Percentiles rank a stretch among this genome's conserved stretches.
Conservation (phyloP, 2,113 vertebrate species). For the Emydura subglobosa region DNA sequence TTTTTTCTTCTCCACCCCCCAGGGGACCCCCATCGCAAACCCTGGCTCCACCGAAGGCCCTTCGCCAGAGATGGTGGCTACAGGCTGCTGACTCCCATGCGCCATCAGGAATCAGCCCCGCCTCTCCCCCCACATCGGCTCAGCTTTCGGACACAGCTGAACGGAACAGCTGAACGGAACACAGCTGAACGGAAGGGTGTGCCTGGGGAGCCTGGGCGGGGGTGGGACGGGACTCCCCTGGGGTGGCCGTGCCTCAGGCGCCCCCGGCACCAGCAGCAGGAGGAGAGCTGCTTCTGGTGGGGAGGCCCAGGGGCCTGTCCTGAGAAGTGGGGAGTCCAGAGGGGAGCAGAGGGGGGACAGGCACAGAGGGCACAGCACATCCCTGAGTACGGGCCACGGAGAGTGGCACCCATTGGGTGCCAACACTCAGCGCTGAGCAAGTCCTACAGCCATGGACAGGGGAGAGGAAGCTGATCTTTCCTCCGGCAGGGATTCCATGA, state of each 20-base stretch:
- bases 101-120: neutral
- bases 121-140: neutral
- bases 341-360: neutral
- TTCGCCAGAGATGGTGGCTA: neutral
- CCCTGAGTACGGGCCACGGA: no score
- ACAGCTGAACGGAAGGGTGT: neutral
- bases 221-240: no score
- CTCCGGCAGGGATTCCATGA: neutral
- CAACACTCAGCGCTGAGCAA: no score
- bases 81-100: neutral
- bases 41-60: neutral
- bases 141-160: no score
- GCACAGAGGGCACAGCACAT: neutral
- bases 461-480: neutral
- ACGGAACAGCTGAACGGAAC: neutral
- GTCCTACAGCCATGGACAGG: neutral
- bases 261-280: neutral
- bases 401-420: neutral
- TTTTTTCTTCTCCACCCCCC: neutral
- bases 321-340: neutral
- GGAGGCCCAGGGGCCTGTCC: neutral
- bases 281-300: no score
- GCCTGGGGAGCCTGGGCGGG: neutral
- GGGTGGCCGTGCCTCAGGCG: no score
- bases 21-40: neutral